These are phyloP conservation scores for Perognathus longimembris DNA, from an alignment of 2,113 vertebrate genomes.

Conservation along the genomic window DNA sequence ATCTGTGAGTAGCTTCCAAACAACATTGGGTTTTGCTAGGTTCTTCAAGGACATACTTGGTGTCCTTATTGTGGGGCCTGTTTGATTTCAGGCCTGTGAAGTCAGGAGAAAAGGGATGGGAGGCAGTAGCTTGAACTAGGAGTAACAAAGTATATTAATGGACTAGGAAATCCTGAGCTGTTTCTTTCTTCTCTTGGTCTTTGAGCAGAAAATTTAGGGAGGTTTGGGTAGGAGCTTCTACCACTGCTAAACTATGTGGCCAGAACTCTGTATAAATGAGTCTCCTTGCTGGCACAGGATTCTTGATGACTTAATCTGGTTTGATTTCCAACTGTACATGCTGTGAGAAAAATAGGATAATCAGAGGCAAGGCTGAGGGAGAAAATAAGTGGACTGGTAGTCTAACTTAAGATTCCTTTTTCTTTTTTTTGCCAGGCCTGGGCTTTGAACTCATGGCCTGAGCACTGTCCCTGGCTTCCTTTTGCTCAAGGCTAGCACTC, in stretches of 20 bases:
- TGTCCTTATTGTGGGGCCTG: background rate
- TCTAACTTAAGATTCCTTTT: background rate
- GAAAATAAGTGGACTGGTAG: background rate
- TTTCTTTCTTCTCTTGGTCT: conserved; percentile 24
- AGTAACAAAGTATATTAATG: background rate
- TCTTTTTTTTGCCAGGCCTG: background rate
- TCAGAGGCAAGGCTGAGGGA: background rate
- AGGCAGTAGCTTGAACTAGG: background rate
- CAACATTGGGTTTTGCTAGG: conserved; percentile 6
- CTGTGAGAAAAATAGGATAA: background rate
- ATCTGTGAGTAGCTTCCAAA: conserved; percentile 90
- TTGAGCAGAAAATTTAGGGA: conserved; percentile 39
- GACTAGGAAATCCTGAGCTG: background rate
- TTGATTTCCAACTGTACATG: background rate
- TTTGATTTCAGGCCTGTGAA: background rate
- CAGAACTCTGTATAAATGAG: background rate
- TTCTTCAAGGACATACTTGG: background rate
- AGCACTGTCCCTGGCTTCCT: no score
- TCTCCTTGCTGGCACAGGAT: background rate
- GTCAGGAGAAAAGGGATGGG: background rate
- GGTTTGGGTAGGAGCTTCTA: background rate
- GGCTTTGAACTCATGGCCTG: no score
- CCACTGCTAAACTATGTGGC: background rate
- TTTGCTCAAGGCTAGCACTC: no score
- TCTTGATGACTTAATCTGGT: background rate